phyloP scores from a whole-genome alignment of 2,113 vertebrate genomes.

The Mus pahari region DNA sequence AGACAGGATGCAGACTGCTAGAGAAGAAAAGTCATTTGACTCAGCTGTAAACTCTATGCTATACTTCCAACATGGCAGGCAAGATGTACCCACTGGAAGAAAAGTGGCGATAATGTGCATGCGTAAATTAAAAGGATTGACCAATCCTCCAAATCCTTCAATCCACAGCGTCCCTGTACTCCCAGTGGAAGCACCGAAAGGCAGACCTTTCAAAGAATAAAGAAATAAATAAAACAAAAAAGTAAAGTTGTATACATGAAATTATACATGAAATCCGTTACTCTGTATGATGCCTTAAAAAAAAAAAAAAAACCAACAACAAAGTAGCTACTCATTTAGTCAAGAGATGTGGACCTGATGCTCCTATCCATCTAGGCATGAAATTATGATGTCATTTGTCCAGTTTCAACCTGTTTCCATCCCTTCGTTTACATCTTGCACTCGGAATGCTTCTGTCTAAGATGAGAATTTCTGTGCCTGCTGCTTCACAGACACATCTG shows the following conservation, averaged over 20 bases:
- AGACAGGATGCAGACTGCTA: neutral
- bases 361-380: neutral
- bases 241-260: neutral
- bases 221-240: neutral
- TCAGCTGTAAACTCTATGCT: neutral
- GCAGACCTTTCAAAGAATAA: no score
- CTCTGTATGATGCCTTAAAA: neutral
- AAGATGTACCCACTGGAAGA: neutral
- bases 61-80: neutral
- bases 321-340: neutral
- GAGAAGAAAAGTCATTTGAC: neutral
- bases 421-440: neutral
- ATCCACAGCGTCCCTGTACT: no score
- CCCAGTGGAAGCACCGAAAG: no score
- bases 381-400: neutral
- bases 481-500: conserved; percentile 3
- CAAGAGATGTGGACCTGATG: neutral
- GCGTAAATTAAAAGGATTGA: no score
- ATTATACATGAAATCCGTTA: neutral
- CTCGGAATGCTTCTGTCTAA: neutral
- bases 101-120: neutral
- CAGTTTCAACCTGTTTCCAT: neutral
- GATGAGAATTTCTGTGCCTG: neutral
- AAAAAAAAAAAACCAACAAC: no score
- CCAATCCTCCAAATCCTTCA: no score